These are phyloP conservation scores for Sinodicranocentrus sp. DNA, from an alignment of 2,888 invertebrate species.

Conservation along the genomic window DNA sequence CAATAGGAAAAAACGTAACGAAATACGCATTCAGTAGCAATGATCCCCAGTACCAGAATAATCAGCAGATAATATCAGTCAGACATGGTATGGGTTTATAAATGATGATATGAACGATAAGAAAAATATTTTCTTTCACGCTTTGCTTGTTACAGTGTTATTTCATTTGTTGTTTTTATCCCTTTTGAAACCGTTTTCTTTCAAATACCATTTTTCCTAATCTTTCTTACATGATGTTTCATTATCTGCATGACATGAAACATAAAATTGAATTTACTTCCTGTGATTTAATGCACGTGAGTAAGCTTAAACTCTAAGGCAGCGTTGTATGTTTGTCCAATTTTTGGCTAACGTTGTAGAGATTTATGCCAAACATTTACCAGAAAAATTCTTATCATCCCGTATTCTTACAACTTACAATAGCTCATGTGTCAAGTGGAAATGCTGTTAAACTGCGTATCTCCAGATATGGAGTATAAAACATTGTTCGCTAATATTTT, in stretches of 20 bases:
- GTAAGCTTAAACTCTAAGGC: too few relatives aligned
- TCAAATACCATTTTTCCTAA: not conserved
- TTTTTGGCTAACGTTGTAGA: too few relatives aligned
- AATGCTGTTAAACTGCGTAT: too few relatives aligned
- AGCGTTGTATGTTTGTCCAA: too few relatives aligned
- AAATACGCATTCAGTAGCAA: not conserved
- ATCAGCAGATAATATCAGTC: not conserved
- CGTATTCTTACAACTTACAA: too few relatives aligned
- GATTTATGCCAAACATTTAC: too few relatives aligned
- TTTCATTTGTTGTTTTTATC: not conserved
- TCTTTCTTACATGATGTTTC: too few relatives aligned
- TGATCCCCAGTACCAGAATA: not conserved
- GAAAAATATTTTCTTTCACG: slow-evolving; percentile 45
- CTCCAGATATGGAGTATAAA: too few relatives aligned
- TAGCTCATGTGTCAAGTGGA: too few relatives aligned
- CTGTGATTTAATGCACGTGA: not conserved
- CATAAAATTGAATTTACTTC: slow-evolving; percentile 22
- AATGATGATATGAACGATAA: slow-evolving; percentile 41
- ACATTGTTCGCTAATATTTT: too few relatives aligned
- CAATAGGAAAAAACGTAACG: not conserved
- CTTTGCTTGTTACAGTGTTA: slow-evolving; percentile 23
- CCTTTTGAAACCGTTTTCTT: not conserved
- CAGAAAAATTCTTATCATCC: too few relatives aligned
- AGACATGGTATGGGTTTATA: not conserved
- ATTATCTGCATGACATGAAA: slow-evolving; percentile 8